Base-by-base conservation (phyloP, 2,888 invertebrate genomes). In the Acrobasis suavella region DNA sequence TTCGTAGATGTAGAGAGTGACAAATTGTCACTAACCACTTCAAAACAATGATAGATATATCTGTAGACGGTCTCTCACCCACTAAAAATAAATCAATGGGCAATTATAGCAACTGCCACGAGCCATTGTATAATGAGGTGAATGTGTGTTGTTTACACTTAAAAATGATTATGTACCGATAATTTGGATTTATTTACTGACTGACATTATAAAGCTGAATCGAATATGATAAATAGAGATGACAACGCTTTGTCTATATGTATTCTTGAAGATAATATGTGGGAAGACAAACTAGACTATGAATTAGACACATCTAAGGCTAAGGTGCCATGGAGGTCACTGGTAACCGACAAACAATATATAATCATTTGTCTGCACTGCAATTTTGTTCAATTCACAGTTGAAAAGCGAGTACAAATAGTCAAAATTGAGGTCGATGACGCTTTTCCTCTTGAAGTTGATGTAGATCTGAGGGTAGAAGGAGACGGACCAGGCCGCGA, bases 401-500 rank as follows among this genome's bases (percentile, higher is more conserved):
- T n/a, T n/a, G n/a, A n/a, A n/a, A n/a, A n/a, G n/a, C n/a, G n/a
- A n/a, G n/a, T n/a, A n/a, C n/a, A n/a, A 22, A 22, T 22, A 22
- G 1, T 22, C 22, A 22, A 22, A 22, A 3, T 3, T 22, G 3
- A 22, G 3, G 22, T 22, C 22, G 22, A 98, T 95, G 39, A 99
- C 99, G 89, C 99, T 99, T 93, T 97, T 97, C 68, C 99, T 93
- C 70, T 94, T 95, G 88, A 94, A 99, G 90, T 22, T 22, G 22
- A 22, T 22, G 22, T 22, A 22, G 22, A 22, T 22, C 3, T 22
- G 3, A 22, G 22, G 22, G 22, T 22, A 22, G 3, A 22, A 22
- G 1, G 99, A 99, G 54, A 99, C 90, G 0, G 99, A 98, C 99
- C 99, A 99, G 12, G 99, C 98, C 39, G 95, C 94, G 91, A 99